Conservation (phyloP, 23 tunicate species). For the Botrylloides violaceus region DNA sequence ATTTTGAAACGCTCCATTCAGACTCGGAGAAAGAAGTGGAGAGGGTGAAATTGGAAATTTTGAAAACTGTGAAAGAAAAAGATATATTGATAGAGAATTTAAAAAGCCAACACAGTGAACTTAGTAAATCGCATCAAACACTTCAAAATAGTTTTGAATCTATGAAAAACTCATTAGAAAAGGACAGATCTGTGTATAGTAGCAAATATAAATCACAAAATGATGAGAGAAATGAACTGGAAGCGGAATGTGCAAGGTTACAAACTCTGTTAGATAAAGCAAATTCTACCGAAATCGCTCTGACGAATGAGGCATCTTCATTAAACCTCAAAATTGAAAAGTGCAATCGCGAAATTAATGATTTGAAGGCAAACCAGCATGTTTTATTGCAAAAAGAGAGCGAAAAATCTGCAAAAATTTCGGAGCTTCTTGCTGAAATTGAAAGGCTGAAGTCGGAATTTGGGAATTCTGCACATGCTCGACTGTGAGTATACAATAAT, state of each 20-base stretch:
- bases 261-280: not conserved
- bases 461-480: not conserved
- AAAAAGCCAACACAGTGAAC: not conserved
- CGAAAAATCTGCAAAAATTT: not conserved
- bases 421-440: not conserved
- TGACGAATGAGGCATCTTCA: not conserved
- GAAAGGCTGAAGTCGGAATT: not conserved
- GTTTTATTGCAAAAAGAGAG: not conserved
- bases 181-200: not conserved
- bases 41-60: not conserved
- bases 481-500: not conserved
- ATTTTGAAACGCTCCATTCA: slow-evolving; percentile 27
- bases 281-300: not conserved
- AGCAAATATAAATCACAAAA: not conserved
- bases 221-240: not conserved
- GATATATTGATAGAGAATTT: slow-evolving; percentile 1
- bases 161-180: not conserved
- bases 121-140: not conserved
- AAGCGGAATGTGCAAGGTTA: not conserved
- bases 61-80: not conserved
- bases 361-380: slow-evolving; percentile 9
- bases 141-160: not conserved
- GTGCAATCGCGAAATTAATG: not conserved
- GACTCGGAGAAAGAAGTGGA: slow-evolving; percentile 23
- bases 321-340: not conserved